Base-by-base conservation (phyloP, 2,888 invertebrate species). In the Anarsia innoxiella region DNA sequence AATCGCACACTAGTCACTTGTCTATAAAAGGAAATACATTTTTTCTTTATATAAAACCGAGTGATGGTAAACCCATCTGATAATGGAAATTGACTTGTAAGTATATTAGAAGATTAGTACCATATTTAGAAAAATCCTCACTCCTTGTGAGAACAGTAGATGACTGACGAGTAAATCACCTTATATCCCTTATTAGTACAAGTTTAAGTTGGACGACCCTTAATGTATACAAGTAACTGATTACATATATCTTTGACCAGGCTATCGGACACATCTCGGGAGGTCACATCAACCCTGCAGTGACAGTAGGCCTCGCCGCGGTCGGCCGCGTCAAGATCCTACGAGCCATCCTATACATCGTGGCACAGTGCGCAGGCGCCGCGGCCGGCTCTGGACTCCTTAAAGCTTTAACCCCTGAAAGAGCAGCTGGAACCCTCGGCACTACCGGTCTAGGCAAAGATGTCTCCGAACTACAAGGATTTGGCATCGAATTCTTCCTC, bases 231-330 rank as follows among this genome's bases (percentile, higher is more conserved):
- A 31, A 19, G 19, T 19, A 3, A 31, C 19, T 19, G 19, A 19
- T 19, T 5, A 19, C 19, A 19, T 6, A 19, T 19, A n/a, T n/a
- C 19, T 8, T 6, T 38, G 29, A 42, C 34, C 75, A 94, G 93
- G 88, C 91, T 34, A 88, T 95, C 51, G 95, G 94, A 2, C 94
- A 95, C 74, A 88, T 95, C 36, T 95, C 95, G 40, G 96, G 96
- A 1, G 95, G 94, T 6, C 96, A 96, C 74, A 87, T 97, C 43
- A 97, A 97, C 86, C 97, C 97, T 1, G 96, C 97, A 1, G 95
- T 97, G 27, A 96, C 96, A 2, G 70, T 88, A 11, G 95, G 93
- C 1, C 87, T 96, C 77, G 77, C 94, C 36, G 89, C 91, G 8
- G 89, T 92, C 5, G 94, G 96, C 5, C 91, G 93, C 57, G 91